Conservation (phyloP, 2,797 vertebrate genomes). For the Pseudopleuronectes americanus region DNA sequence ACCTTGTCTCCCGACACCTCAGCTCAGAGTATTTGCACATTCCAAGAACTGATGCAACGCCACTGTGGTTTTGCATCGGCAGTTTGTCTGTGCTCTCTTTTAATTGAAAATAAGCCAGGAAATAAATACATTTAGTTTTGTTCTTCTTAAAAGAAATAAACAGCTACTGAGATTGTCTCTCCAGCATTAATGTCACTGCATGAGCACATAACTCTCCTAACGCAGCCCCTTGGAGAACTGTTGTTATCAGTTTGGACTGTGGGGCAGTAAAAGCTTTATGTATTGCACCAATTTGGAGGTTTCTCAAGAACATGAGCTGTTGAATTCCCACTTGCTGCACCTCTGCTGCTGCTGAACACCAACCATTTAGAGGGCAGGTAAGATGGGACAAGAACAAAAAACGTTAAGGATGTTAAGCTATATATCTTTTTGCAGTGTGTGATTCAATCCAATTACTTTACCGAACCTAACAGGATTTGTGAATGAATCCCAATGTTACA, state of each 20-base stretch:
- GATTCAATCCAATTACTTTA: not conserved
- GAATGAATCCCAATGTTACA: too few species aligned
- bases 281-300: slow-evolving; percentile 31
- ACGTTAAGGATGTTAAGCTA: not conserved
- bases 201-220: slow-evolving; percentile 11
- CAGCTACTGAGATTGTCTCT: not conserved
- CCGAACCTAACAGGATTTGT: too few species aligned
- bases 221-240: slow-evolving; percentile 10
- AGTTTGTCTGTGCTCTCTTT: too few species aligned
- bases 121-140: not conserved
- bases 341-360: not conserved
- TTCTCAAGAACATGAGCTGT: slow-evolving; percentile 9
- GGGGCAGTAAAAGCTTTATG: slow-evolving; percentile 34
- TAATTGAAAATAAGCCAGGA: not conserved
- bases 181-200: slow-evolving; percentile 5
- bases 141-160: not conserved
- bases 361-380: not conserved
- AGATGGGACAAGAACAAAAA: not conserved
- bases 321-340: slow-evolving; percentile 15
- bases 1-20: too few species aligned
- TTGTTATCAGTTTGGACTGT: slow-evolving; percentile 20
- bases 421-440: not conserved
- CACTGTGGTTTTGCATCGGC: too few species aligned
- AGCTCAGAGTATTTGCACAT: too few species aligned
- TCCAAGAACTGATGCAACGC: too few species aligned